Percentiles rank a stretch among this genome's conserved stretches.
Conservation (phyloP, 2,113 vertebrate species). For the Hypanus sabinus region DNA sequence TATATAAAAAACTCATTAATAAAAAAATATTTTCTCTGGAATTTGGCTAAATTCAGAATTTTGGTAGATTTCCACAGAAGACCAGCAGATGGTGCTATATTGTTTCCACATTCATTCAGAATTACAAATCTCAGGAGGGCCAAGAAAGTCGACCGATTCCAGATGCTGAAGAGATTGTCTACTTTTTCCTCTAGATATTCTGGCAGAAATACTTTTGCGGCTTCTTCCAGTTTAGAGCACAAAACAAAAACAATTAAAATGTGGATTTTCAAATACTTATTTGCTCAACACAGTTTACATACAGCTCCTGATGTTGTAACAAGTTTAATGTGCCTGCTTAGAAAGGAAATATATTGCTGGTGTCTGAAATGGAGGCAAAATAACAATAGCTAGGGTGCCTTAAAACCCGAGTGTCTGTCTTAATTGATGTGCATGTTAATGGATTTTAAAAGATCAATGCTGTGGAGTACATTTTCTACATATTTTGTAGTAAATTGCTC, state of each 20-base stretch:
- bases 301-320: not conserved
- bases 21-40: not conserved
- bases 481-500: not conserved
- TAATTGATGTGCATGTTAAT: not conserved
- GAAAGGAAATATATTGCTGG: not conserved
- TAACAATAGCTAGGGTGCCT: not conserved
- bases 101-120: not conserved
- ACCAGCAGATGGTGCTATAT: slow-evolving; percentile 33
- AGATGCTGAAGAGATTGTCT: not conserved
- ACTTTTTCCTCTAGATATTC: not conserved
- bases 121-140: not conserved
- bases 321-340: not conserved
- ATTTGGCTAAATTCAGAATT: not conserved
- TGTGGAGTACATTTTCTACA: not conserved
- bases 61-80: slow-evolving; percentile 9
- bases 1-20: not conserved
- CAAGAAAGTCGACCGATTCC: slow-evolving; percentile 7
- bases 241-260: slow-evolving; percentile 18
- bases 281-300: not conserved
- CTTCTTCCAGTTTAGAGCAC: slow-evolving; percentile 1
- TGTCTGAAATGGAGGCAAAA: not conserved
- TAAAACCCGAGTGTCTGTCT: not conserved
- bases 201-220: not conserved
- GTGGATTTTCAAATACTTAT: not conserved
- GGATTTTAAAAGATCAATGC: not conserved